Conservation (phyloP, 1,140 invertebrate genomes). For the Anthonomus grandis region DNA sequence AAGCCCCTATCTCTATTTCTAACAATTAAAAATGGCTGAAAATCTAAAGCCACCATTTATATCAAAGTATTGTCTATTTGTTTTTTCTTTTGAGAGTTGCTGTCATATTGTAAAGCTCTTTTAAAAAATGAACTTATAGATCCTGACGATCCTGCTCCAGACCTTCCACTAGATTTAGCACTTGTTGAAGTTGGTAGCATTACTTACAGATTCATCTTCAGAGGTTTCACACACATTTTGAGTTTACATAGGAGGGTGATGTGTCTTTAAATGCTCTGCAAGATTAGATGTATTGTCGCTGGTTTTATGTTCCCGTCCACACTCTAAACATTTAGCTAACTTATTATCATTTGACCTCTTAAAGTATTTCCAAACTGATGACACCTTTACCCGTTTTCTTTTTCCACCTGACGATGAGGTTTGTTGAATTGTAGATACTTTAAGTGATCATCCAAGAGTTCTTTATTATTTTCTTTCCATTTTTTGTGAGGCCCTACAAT, state of each 20-base stretch:
- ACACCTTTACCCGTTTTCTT: too few species aligned
- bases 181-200: not conserved
- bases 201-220: not conserved
- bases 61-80: slow-evolving; percentile 10
- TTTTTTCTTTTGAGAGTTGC: slow-evolving; percentile 11
- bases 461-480: too few species aligned
- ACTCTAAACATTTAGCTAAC: slow-evolving; percentile 5
- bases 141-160: not conserved
- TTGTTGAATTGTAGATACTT: too few species aligned
- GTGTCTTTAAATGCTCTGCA: slow-evolving; percentile 3
- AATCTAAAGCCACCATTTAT: slow-evolving; percentile 31
- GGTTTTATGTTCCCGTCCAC: slow-evolving; percentile 8
- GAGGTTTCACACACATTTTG: not conserved
- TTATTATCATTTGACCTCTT: slow-evolving; percentile 11
- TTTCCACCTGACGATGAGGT: too few species aligned
- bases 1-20: slow-evolving; percentile 36
- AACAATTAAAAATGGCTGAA: slow-evolving; percentile 36
- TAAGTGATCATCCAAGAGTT: too few species aligned
- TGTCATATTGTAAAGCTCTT: not conserved
- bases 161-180: not conserved
- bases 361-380: slow-evolving; percentile 12
- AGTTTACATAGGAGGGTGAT: not conserved
- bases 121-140: slow-evolving; percentile 10
- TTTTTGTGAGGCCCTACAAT: too few species aligned
- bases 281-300: slow-evolving; percentile 10